phyloP scores from a whole-genome alignment of 37 sponge, comb jelly and placozoan genomes.

The Spongia lamella region DNA sequence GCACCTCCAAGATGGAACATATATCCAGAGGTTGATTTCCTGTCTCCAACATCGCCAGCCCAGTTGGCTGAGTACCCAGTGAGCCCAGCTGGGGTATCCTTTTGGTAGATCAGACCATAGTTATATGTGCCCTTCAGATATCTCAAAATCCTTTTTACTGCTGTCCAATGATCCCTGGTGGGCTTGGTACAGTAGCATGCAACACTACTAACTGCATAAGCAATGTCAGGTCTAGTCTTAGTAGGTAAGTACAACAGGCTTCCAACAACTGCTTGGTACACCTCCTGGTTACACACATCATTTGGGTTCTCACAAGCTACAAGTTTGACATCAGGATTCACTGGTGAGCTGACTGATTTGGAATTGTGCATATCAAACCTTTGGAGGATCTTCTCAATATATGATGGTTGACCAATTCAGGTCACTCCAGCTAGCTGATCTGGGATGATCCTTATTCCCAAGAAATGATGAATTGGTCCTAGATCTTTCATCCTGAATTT shows the following conservation, averaged over 20 bases:
- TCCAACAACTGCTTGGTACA: constrained; percentile 37
- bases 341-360: constrained; percentile 29
- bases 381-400: constrained; percentile 33
- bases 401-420: constrained; percentile 21
- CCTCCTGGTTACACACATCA: constrained; percentile 17
- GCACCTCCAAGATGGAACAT: too few species aligned
- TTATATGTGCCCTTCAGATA: constrained; percentile 7
- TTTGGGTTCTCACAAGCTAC: neutral
- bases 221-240: too few species aligned
- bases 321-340: constrained; percentile 30
- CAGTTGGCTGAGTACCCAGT: constrained; percentile 19
- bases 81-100: neutral
- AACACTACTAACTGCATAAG: too few species aligned
- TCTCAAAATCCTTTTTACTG: constrained; percentile 12
- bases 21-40: too few species aligned
- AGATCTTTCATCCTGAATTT: constrained; percentile 36
- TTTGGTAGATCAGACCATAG: constrained; percentile 13
- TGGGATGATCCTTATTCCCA: constrained; percentile 34
- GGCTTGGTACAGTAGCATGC: constrained; percentile 13
- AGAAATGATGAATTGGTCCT: constrained; percentile 41
- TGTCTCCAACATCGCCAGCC: too few species aligned
- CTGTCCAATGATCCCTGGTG: constrained; percentile 3
- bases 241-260: constrained; percentile 3
- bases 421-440: too few species aligned
- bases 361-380: constrained; percentile 33